Base-by-base conservation (phyloP, 2,113 vertebrate genomes). In the Bostrychus sinensis region DNA sequence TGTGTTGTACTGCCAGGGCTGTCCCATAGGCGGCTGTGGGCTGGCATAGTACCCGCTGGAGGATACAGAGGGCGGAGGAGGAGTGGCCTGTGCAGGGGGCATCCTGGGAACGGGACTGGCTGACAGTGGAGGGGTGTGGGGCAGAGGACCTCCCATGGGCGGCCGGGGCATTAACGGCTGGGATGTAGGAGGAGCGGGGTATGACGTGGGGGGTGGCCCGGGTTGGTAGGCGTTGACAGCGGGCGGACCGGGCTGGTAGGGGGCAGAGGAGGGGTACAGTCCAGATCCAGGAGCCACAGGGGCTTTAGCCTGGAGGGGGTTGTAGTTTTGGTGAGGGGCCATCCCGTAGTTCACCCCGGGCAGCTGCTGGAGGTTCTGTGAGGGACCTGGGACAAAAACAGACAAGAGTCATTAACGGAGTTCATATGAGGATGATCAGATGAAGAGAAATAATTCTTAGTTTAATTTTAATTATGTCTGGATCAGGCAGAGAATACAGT, bases 321-420 rank as follows among this genome's bases (percentile, higher is more conserved):
- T 93, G 4, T 93, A 94, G 0, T 81, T 78, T 58, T 91, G 90
- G 77, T 93, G 93, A 60, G 81, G 87, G 3, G 66, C 80, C 79
- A 92, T 89, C 75, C 80, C 86, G 25, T 92, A 94, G 67, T 77
- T 90, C 73, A 92, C 91, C 39, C 91, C 90, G 36, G 87, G 69
- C 77, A 92, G 84, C 82, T 93, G 87, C 82, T 93, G 93, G 74
- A 94, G 89, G 80, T 91, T 95, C 59, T 93, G 95, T 37, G 95
- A 92, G 58, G 97, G 96, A 90, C 97, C 97, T 98, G 60, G 16
- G 82, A 82, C 17, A 23, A 20, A 36, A 19, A 50, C 58, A 51
- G 32, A 54, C n/a, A 48, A 20, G 39, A 34, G 30, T 32, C 23
- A 46, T 46, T 22, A n/a, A 50, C 46, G n/a, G n/a, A n/a, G n/a